Evolutionary conservation across 1,140 invertebrate genomes (phyloP), one percentile per base, ranked within the genome.

Genomic region (Drosophila pseudoananassae): DNA sequence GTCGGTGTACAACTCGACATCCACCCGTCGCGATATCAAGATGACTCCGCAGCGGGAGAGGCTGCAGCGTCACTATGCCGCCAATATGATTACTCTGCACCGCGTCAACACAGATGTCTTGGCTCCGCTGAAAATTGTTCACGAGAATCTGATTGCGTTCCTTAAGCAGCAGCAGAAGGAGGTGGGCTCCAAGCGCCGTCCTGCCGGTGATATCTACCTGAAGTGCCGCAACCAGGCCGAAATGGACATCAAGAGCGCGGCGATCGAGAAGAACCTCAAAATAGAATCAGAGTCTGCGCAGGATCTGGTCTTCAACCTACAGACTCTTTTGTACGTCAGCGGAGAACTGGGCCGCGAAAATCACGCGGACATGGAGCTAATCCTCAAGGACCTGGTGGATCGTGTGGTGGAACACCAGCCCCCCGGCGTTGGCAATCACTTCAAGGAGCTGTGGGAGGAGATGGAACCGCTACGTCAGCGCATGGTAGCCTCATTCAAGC

Each of bases 141-240:
- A 88, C 20, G 49, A 68, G 0, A 23, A 61, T 17, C 12, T 88
- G 5, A 20, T 3, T 0, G 29, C 14, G 7, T 17, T 15, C 40
- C 15, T 58, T 4, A 69, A 65, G 6, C 54, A 23, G 9, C 9
- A 31, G 17, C 8, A 14, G 25, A 45, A 52, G n/a, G 20, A 36
- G 3, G 3, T 45, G 20, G 27, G 64, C 8, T 31, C 43, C 2
- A 56, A 33, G 4, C 6, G 5, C 1, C 5, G 20, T 5, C 49
- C 51, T 4, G 36, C 64, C n/a, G 40, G 63, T 4, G 57, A 71
- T 1, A 15, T 71, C 2, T 78, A 49, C 33, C 36, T 43, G 5
- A 68, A 72, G 23, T 88, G 70, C n/a, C 56, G 70, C 17, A 5
- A 49, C 5, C 47, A 72, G 5, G 83, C 83, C 33, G 70, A 82